Evolutionary conservation across 2,797 vertebrate species (phyloP), one percentile per base, ranked within the genome.

Genomic region (Darevskia mixta): DNA sequence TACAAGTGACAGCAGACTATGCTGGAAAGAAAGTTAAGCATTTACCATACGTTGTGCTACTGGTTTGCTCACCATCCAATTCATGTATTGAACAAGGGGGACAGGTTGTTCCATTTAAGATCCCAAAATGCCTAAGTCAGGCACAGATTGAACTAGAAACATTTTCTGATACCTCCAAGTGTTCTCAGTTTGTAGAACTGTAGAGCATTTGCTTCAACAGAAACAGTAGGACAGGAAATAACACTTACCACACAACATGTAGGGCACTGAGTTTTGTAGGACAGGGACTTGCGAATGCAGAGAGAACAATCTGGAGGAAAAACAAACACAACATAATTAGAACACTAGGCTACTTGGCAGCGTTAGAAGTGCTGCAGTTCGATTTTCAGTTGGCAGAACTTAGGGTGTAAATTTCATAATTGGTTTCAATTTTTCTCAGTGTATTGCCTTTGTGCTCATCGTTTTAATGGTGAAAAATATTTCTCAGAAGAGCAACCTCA

Each of bases 261-360:
- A 64, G 99, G 99, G 94, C 99, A 99, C 69, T 97, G 97, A 38
- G 98, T 96, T 96, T 99, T 99, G 92, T 97, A 98, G 45, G 98
- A 98, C 27, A 99, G 91, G 94, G 97, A 99, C 95, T 98, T 99
- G 89, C 99, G 97, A 95, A 99, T 99, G 92, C 99, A 99, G 76
- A 99, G 96, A 69, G 99, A 99, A 92, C 99, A 99, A 96, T 98
- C 99, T 99, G 97, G 87, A 91, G 20, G 91, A 72, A 94, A 95
- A 64, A 89, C 25, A 67, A 2, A 77, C 17, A 20, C 41, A 81
- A 84, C 35, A 82, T 17, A 82, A 45, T 90, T 45, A 88, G 45
- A 75, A 32, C 85, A 61, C 82, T 25, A 5, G n/a, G 76, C 82
- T 85, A 86, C 11, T 20, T 87, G 3, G 55, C 3, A 5, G 58